phyloP scores from a whole-genome alignment of 2,113 vertebrate genomes.

The Alosa alosa region DNA sequence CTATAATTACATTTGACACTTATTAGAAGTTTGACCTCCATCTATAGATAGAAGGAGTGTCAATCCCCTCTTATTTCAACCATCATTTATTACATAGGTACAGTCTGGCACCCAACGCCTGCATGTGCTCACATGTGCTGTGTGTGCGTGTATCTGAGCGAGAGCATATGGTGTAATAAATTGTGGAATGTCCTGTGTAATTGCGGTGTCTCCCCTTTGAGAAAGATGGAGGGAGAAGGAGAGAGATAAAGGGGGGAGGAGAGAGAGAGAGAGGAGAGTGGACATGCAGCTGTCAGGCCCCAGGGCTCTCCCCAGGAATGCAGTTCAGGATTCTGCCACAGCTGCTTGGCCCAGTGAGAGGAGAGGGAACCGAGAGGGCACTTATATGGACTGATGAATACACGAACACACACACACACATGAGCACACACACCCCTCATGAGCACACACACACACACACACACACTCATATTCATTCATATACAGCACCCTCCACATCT shows the following conservation, averaged over 20 bases:
- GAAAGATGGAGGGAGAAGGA: background rate
- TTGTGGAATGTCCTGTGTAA: slow-evolving; percentile 48
- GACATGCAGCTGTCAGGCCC: slow-evolving; percentile 46
- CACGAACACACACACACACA: slow-evolving; percentile 8
- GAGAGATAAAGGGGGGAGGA: background rate
- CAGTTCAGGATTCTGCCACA: slow-evolving; percentile 37
- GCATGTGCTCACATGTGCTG: background rate
- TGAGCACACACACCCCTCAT: background rate
- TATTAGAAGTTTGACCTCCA: background rate
- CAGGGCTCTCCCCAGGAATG: slow-evolving; percentile 43
- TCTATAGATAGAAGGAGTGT: background rate
- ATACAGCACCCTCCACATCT: background rate
- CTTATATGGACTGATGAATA: background rate
- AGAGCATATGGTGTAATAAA: slow-evolving; percentile 40
- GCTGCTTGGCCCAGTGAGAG: slow-evolving; percentile 30
- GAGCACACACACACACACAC: slow-evolving; percentile 1
- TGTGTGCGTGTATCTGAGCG: slow-evolving; percentile 23
- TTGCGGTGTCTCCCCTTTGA: slow-evolving; percentile 32
- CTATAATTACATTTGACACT: background rate
- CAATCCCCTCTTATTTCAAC: background rate
- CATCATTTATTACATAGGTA: background rate
- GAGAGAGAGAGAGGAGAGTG: background rate
- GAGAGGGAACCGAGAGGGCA: slow-evolving; percentile 13
- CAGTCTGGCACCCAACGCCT: background rate
- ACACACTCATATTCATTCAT: slow-evolving; percentile 1